These are phyloP conservation scores for Temnothorax longispinosus DNA, from an alignment of 1,140 invertebrate species.

Conservation along the genomic window DNA sequence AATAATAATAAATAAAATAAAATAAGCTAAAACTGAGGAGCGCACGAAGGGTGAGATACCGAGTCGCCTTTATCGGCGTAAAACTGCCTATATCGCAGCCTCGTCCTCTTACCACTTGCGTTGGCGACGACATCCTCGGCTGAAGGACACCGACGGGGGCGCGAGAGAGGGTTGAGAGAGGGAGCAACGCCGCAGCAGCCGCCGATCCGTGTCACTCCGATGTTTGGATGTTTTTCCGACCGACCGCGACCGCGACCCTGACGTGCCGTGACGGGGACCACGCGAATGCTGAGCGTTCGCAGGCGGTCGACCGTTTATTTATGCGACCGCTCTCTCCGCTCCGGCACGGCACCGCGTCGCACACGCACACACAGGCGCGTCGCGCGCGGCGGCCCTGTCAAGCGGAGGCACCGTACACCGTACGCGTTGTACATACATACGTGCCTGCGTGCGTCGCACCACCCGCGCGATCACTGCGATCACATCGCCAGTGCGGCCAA, in stretches of 20 bases:
- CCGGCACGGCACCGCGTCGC: not conserved
- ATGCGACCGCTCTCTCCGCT: conserved; percentile 40
- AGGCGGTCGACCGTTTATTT: conserved; percentile 35
- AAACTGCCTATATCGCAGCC: conserved; percentile 16
- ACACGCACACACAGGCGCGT: not conserved
- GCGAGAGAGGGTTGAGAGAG: too few species aligned
- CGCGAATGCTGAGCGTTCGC: conserved; percentile 28
- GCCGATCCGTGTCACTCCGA: not conserved
- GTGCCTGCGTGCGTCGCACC: too few species aligned
- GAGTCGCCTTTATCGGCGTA: not conserved
- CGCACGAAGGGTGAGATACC: not conserved
- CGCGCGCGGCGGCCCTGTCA: too few species aligned
- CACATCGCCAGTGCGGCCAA: conserved; percentile 10
- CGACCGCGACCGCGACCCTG: not conserved
- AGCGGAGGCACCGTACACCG: too few species aligned
- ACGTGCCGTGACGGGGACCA: not conserved
- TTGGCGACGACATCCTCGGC: conserved; percentile 76
- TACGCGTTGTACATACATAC: too few species aligned
- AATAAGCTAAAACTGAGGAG: not conserved
- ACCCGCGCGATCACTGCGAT: too few species aligned
- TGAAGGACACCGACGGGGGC: not conserved
- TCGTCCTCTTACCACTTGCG: conserved; percentile 73
- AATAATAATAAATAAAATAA: not conserved
- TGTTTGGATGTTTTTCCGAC: not conserved
- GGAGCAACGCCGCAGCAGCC: not conserved